Conservation (phyloP, 2,888 invertebrate species). For the Troides oblongomaculatus region DNA sequence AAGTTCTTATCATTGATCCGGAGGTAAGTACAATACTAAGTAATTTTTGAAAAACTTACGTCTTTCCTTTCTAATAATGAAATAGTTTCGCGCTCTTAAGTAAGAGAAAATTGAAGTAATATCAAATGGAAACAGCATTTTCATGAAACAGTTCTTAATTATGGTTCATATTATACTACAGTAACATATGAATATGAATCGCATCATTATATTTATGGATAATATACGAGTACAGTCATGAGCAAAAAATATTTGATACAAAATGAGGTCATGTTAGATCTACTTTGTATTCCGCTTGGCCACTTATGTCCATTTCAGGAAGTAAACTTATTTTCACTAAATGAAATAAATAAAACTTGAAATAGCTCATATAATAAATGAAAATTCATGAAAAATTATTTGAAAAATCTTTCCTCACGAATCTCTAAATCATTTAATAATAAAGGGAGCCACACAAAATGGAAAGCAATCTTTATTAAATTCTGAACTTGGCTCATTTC, state of each 20-base stretch:
- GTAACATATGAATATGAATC: too few relatives aligned
- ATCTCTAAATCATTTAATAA: constrained; percentile 17
- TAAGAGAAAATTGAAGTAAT: too few relatives aligned
- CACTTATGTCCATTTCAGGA: neutral
- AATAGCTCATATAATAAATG: neutral
- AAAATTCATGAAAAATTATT: constrained; percentile 3
- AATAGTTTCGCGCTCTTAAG: too few relatives aligned
- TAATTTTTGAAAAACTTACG: too few relatives aligned
- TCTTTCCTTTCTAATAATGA: too few relatives aligned
- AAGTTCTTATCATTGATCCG: constrained; percentile 88
- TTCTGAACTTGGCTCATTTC: constrained; percentile 20
- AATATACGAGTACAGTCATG: neutral
- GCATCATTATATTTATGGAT: too few relatives aligned
- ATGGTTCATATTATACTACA: too few relatives aligned
- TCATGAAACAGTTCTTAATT: too few relatives aligned
- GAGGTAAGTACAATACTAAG: constrained; percentile 75
- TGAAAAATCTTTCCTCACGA: neutral
- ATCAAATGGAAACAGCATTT: too few relatives aligned
- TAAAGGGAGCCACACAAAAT: constrained; percentile 15
- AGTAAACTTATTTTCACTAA: neutral
- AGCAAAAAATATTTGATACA: neutral
- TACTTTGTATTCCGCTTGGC: neutral
- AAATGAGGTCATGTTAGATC: neutral
- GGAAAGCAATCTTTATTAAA: constrained; percentile 19
- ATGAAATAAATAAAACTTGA: neutral